Evolutionary conservation across 2,797 vertebrate species (phyloP), one percentile per base, ranked within the genome.

Genomic region (Serranus cabrilla): DNA sequence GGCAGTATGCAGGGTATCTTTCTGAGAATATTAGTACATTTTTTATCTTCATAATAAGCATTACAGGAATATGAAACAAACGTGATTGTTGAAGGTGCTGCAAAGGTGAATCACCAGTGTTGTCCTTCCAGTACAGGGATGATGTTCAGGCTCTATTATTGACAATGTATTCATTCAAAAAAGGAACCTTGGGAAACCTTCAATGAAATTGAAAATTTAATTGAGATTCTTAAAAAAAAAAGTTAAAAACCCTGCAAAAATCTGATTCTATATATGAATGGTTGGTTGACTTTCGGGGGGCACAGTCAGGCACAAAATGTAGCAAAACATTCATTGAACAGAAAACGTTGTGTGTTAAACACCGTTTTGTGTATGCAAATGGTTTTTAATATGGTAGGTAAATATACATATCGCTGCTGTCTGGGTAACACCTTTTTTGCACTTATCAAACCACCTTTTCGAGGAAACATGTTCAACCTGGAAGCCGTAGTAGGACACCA

Each of bases 41-140:
- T 66, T 27, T 66, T 37, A 46, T 11, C 65, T 56, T 61, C 9
- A 46, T 7, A n/a, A 5, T 17, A 50, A 17, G 45, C 17, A 52
- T 27, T 34, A 2, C 39, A 50, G 5, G 5, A 23, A 18, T n/a
- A 37, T 39, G 23, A 71, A 60, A 17, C 23, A 52, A 17, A 49
- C 4, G 2, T 55, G 54, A 25, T 56, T 56, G 18, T 66, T 61
- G 43, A 49, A 39, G 54, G 20, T 52, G 55, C 69, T n/a, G 31
- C n/a, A 54, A 8, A 80, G 40, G 31, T 46, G 5, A 61, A 64
- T 80, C 11, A 16, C 8, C 40, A 71, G 2, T 31, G 9, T n/a
- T 37, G 17, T 64, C 25, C n/a, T 40, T 10, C 16, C 4, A 37
- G 47, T 64, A 18, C 39, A 58, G 13, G 1, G 3, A 34, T 40